These are phyloP conservation scores for Elaphurus davidianus DNA, from an alignment of 2,113 vertebrate species.

Conservation along the genomic window DNA sequence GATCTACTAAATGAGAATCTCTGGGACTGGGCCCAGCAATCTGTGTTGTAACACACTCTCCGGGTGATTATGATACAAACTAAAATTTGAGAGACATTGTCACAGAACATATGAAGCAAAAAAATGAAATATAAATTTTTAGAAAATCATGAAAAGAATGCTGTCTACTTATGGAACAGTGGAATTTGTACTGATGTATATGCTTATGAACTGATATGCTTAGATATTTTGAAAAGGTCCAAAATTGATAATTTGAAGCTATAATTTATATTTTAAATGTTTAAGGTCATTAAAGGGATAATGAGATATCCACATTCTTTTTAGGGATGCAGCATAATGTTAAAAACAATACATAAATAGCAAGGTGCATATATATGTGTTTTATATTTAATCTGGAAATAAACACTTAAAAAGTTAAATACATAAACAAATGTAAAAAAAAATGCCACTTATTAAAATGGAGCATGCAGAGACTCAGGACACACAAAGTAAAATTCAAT, in stretches of 20 bases:
- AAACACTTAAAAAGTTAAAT: background rate
- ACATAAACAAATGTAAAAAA: background rate
- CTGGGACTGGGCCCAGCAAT: background rate
- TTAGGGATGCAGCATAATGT: background rate
- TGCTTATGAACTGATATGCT: too few species aligned
- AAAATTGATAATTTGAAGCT: background rate
- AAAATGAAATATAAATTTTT: background rate
- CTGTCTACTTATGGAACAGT: background rate
- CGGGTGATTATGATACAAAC: background rate
- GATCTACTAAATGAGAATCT: background rate
- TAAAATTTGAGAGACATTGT: background rate
- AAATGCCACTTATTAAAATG: background rate
- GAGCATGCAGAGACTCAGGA: background rate
- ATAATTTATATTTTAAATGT: background rate
- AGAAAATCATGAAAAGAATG: background rate
- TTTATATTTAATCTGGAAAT: background rate
- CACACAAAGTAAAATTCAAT: background rate
- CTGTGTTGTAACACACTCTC: background rate
- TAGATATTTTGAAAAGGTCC: background rate
- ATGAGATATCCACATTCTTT: background rate
- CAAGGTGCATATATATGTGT: background rate
- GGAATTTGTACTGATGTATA: background rate
- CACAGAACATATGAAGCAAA: background rate
- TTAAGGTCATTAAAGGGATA: background rate
- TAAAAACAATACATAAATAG: background rate